Evolutionary conservation across 2,113 vertebrate species (phyloP), one percentile per base, ranked within the genome.

Genomic region (Poeciliopsis turrubarensis): DNA sequence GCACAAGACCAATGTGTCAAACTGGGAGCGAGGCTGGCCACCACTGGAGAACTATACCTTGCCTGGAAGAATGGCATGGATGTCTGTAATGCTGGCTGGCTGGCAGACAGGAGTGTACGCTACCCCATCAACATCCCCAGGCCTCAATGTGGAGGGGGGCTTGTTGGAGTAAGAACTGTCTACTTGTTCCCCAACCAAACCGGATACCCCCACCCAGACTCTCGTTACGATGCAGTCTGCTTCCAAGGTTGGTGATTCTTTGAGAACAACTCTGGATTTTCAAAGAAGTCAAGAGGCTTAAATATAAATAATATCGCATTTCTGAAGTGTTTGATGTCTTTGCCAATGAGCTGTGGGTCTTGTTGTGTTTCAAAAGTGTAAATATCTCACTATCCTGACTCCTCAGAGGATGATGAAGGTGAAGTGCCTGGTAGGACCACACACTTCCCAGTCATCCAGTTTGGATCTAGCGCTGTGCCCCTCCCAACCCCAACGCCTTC

Each of bases 41-140:
- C 96, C 66, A 99, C 97, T 0, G 97, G 97, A 19, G 96, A 99
- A 85, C 93, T 99, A 31, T 97, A 98, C 92, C 85, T 99, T 83
- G 97, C 97, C 84, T 99, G 98, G 98, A 95, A 96, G 91, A 86
- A 74, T 0, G 97, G 97, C 71, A 98, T 99, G 97, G 97, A 99
- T 72, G 63, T 98, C 83, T 99, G 98, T 89, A 97, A 95, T 0
- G 97, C 97, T 0, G 97, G 97, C 85, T 99, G 98, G 97, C 91
- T 99, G 86, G 96, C 91, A 0, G 98, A 99, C 89, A 92, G 94
- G 83, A 98, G 98, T 1, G 98, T 99, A 4, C 95, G 98, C 39
- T 98, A 99, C 79, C 98, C 97, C 74, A 98, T 99, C 84, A 97
- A 96, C 83, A 94, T 96, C 3, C 94, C 96, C 62, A 92, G 96